phyloP scores from a whole-genome alignment of 2,888 invertebrate species.

The Orthonychiurus folsomi region DNA sequence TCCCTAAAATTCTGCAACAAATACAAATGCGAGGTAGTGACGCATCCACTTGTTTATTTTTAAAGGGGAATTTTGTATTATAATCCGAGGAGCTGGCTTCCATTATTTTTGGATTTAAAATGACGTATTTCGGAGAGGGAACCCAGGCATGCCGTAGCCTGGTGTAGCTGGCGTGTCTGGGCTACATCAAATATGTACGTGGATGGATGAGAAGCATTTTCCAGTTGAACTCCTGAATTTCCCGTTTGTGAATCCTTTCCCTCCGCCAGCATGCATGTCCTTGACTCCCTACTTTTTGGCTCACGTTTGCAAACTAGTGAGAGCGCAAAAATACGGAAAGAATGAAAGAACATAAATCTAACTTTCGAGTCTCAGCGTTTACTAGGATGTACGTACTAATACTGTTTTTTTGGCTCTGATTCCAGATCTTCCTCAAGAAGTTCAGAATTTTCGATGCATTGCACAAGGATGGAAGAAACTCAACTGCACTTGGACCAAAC shows the following conservation, averaged over 20 bases:
- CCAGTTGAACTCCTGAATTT: neutral
- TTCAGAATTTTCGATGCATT: conserved; percentile 62
- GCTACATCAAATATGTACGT: neutral
- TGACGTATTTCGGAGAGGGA: too few species aligned
- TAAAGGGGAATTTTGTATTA: too few species aligned
- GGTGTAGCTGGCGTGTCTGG: neutral
- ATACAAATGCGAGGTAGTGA: too few species aligned
- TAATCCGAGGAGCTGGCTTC: too few species aligned
- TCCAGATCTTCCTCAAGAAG: conserved; percentile 54
- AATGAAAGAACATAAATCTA: neutral
- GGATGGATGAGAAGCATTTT: neutral
- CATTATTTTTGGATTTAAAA: too few species aligned
- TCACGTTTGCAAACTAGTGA: neutral
- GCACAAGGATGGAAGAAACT: conserved; percentile 64
- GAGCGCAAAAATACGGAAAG: neutral
- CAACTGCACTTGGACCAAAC: conserved; percentile 63
- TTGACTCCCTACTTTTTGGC: neutral
- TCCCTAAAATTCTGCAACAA: too few species aligned
- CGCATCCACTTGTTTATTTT: too few species aligned
- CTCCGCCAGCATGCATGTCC: neutral
- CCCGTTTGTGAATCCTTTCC: neutral
- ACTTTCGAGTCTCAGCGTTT: neutral
- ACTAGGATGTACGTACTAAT: neutral
- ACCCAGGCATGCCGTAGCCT: too few species aligned
- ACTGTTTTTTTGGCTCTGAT: neutral